Evolutionary conservation across 35 echinoderm and acorn worm genomes (phyloP), one percentile per base, ranked within the genome.

Genomic region (Apostichopus californicus): DNA sequence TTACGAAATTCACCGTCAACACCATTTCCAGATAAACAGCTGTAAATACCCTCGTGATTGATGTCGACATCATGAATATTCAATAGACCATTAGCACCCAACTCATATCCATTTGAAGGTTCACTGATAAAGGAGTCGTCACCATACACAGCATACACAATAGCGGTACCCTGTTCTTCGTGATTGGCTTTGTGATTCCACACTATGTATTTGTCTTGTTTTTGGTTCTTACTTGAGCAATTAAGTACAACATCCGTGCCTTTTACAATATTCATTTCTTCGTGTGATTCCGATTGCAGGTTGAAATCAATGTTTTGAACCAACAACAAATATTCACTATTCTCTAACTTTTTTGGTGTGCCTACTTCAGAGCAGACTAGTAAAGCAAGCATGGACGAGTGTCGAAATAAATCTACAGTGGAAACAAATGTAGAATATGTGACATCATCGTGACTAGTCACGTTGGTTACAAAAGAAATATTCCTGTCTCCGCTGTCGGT

Each of bases 1-100:
- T 57, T 21, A 11, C 8, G 17, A 57, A 57, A 9, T 4, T 56
- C 81, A 5, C 57, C 81, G 22, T 6, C 46, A 14, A 56, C 53
- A 84, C 81, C 81, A 58, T 85, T 52, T 54, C 81, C 81, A 58
- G 81, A 85, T 58, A 85, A 59, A 59, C 81, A 85, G 7, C 81
- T 59, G n/a, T 85, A 85, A 20, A 85, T 20, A 58, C 81, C 81
- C 14, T 85, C 81, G 20, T 85, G 81, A 21, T 56, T 4, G 8
- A 85, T 17, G 55, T 59, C 57, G 17, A 85, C 56, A 6, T 58
- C 56, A 23, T 56, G 54, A 15, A 85, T 59, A 9, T 54, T 60
- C 56, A 85, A 85, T 18, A 55, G 58, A 58, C 81, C 81, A 7
- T 55, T 23, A 20, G 56, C 17, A 56, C 56, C 81, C 57, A 59